phyloP scores from a whole-genome alignment of 2,113 vertebrate species.

The Polypterus senegalus region DNA sequence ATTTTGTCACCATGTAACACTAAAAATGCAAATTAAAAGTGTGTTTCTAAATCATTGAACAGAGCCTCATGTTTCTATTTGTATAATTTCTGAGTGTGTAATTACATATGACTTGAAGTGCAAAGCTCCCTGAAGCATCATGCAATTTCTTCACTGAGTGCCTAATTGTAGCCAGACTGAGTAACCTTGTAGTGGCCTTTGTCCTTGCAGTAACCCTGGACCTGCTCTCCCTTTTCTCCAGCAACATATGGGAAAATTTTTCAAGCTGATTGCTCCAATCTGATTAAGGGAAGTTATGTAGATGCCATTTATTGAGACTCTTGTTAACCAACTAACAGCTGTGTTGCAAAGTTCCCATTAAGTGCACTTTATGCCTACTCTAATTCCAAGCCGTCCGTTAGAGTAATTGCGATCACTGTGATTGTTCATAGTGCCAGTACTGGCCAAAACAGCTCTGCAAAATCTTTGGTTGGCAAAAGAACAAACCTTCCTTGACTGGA shows the following conservation, averaged over 20 bases:
- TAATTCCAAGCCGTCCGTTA: conserved; percentile 47
- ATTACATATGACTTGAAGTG: conserved; percentile 69
- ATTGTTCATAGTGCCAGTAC: conserved; percentile 35
- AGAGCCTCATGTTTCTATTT: conserved; percentile 56
- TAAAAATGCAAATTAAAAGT: not conserved
- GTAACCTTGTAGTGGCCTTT: conserved; percentile 76
- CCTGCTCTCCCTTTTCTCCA: conserved; percentile 36
- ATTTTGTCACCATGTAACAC: too few relatives aligned
- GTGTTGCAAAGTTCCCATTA: conserved; percentile 50
- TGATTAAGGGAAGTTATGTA: conserved; percentile 75
- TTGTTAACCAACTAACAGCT: conserved; percentile 60
- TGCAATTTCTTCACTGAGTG: conserved; percentile 57
- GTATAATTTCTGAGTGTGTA: conserved; percentile 67
- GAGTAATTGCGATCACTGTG: conserved; percentile 40
- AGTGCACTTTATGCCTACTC: conserved; percentile 49
- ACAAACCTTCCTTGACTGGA: conserved; percentile 24
- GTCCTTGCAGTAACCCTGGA: conserved; percentile 77
- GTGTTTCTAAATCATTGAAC: conserved; percentile 52
- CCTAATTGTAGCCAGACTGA: conserved; percentile 89
- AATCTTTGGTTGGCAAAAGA: conserved; percentile 32
- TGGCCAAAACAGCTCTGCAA: conserved; percentile 27
- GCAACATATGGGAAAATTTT: conserved; percentile 79
- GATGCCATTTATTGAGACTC: conserved; percentile 68
- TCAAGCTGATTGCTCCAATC: conserved; percentile 73
- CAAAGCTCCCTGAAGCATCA: conserved; percentile 67